Evolutionary conservation across 2,797 vertebrate genomes (phyloP).

Genomic region (Etheostoma nigrum): DNA sequence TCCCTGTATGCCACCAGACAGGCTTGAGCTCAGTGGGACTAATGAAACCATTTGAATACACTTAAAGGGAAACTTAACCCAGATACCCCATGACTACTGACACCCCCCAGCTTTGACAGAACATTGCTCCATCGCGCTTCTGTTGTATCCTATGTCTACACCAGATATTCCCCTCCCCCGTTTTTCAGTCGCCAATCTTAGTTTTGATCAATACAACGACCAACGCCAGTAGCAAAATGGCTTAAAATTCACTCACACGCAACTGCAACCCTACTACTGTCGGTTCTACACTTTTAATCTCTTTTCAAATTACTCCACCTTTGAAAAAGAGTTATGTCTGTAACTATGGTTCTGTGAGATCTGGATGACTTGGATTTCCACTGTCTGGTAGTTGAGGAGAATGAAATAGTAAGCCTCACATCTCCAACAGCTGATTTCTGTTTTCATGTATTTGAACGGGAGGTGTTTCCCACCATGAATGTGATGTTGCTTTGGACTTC

Average conservation of each 20-base stretch:
- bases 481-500: not conserved
- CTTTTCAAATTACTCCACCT: not conserved
- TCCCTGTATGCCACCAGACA: slow-evolving; percentile 19
- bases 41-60: slow-evolving; percentile 10
- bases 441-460: not conserved
- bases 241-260: not conserved
- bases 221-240: not conserved
- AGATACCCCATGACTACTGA: not conserved
- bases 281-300: not conserved
- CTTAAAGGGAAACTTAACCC: slow-evolving; percentile 16
- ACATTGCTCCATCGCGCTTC: not conserved
- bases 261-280: not conserved
- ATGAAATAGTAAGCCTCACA: not conserved
- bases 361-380: not conserved
- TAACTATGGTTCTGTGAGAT: not conserved
- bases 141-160: not conserved
- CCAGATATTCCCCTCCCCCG: not conserved
- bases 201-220: not conserved
- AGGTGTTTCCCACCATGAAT: not conserved
- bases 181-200: not conserved
- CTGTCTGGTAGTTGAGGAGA: not conserved
- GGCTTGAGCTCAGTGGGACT: slow-evolving; percentile 3
- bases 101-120: not conserved
- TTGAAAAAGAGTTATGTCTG: not conserved
- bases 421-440: not conserved